Evolutionary conservation across 2,797 vertebrate species (phyloP), one percentile per base, ranked within the genome.

Genomic region (Chlorospingus semifuscus): DNA sequence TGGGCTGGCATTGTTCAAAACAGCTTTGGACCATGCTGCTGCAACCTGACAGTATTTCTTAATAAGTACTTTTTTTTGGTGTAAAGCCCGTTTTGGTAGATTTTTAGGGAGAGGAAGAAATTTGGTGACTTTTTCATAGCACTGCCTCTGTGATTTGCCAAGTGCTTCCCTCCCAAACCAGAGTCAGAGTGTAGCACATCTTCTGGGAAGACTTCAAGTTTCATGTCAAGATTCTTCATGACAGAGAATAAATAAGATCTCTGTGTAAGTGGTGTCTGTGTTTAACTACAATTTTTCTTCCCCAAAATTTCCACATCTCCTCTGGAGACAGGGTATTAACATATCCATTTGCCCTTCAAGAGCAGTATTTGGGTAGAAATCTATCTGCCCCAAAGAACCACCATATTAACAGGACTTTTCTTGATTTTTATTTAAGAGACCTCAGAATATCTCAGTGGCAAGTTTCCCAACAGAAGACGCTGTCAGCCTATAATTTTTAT

Each of bases 401-500:
- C 30, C 3, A 1, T 59, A 79, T 91, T 93, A 82, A 70, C 30
- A 60, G 12, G 15, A 65, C 23, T 91, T 93, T 91, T 89, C 65
- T 80, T 16, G 24, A 21, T 70, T 94, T 88, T 88, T 88, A 55
- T 83, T 90, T 70, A 41, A 92, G 84, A 91, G 37, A 72, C 59
- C 70, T 91, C 85, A 82, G 69, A 90, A 83, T 76, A 81, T 56
- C 57, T 78, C 32, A 82, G 5, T 39, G 56, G 42, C 30, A 90
- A 60, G 27, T 79, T 76, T 94, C 65, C 77, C 74, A 66, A 61
- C 11, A 65, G 50, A 91, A 46, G 42, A 82, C 70, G 69, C 36
- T 79, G 82, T 89, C 91, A 95, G 63, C 32, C 69, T 92, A 21
- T 90, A 93, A 94, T 96, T 96, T 96, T 93, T 95, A 68, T 36